phyloP scores from a whole-genome alignment of 2,113 vertebrate genomes.

The Bubo bubo region DNA sequence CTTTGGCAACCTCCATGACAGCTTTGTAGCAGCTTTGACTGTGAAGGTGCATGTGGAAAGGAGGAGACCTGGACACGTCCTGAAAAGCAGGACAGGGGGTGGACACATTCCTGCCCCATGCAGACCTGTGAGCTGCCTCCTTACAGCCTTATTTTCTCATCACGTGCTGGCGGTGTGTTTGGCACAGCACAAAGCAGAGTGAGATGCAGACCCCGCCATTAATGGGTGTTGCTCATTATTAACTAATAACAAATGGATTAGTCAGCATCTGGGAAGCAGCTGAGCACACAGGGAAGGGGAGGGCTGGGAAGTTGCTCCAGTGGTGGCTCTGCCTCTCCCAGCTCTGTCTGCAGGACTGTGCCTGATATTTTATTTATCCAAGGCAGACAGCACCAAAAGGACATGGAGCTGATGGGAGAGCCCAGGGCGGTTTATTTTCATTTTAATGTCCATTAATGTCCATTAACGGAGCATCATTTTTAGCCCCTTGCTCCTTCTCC shows the following conservation, averaged over 20 bases:
- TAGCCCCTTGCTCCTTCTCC: neutral
- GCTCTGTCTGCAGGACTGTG: neutral
- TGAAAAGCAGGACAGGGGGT: neutral
- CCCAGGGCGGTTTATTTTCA: neutral
- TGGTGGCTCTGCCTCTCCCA: neutral
- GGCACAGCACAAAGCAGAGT: neutral
- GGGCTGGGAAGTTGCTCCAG: neutral
- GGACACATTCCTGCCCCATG: accelerated
- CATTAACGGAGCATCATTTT: neutral
- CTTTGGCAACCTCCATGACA: neutral
- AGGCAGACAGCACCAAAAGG: neutral
- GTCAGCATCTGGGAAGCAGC: neutral
- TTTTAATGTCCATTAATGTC: neutral
- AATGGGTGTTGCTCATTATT: neutral
- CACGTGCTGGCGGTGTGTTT: accelerated
- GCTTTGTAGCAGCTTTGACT: neutral
- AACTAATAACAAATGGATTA: neutral
- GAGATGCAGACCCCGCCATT: neutral
- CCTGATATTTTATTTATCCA: slow-evolving; percentile 41
- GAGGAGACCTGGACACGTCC: neutral
- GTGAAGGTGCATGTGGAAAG: neutral
- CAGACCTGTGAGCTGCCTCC: neutral
- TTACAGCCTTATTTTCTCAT: neutral
- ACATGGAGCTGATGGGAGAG: neutral
- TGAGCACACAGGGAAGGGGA: neutral